Evolutionary conservation across 2,888 invertebrate species (phyloP).

Genomic region (Heliconius aoede): DNA sequence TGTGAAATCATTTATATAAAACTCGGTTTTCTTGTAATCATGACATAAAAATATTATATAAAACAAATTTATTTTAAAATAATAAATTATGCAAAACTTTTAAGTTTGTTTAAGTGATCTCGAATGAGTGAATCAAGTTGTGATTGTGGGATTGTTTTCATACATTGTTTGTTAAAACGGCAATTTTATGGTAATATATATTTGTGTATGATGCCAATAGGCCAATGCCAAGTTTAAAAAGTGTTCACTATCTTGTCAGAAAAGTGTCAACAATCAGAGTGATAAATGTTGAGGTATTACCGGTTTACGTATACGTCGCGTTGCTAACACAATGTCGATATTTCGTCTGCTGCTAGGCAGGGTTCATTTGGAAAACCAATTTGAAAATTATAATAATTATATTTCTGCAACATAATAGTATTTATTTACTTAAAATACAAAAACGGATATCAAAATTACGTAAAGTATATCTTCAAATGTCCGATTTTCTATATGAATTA

Average conservation of each 20-base stretch:
- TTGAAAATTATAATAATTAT: not conserved
- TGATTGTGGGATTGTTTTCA: constrained; percentile 31
- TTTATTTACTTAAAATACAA: not conserved
- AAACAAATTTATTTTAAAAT: not conserved
- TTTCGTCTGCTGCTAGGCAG: constrained; percentile 4
- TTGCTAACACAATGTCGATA: not conserved
- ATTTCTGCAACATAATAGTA: not conserved
- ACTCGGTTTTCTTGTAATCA: constrained; percentile 24
- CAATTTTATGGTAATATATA: constrained; percentile 62
- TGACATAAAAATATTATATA: constrained; percentile 14
- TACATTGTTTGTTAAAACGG: constrained; percentile 59
- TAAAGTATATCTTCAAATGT: not conserved
- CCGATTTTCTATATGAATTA: not conserved
- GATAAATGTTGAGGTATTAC: constrained; percentile 28
- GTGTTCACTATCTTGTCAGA: constrained; percentile 10
- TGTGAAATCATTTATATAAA: constrained; percentile 27
- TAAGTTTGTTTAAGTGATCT: constrained; percentile 19
- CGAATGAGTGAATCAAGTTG: constrained; percentile 1
- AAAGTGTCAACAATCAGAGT: constrained; percentile 20
- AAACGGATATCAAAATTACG: not conserved
- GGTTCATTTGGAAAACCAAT: not conserved
- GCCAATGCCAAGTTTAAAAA: constrained; percentile 67
- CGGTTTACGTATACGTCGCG: constrained; percentile 12
- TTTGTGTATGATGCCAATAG: constrained; percentile 57
- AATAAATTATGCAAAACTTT: not conserved